Percentiles rank a stretch among this genome's conserved stretches.
phyloP scores from a whole-genome alignment of 1,140 invertebrate species.

The Cydia pomonella region DNA sequence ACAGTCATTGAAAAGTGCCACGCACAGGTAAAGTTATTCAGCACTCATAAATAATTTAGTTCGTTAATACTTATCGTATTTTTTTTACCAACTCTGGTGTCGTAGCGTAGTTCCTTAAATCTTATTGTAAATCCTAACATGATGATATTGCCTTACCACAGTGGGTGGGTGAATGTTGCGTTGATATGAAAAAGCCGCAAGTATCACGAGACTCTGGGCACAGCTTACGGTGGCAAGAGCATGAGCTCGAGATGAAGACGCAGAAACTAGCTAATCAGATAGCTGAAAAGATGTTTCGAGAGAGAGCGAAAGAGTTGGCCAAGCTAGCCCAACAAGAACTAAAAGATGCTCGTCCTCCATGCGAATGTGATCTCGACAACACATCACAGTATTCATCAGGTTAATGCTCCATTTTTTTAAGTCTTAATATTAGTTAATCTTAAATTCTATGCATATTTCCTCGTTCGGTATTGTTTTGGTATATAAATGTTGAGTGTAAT shows the following conservation, averaged over 20 bases:
- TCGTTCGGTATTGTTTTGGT: too few relatives aligned
- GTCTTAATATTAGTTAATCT: too few relatives aligned
- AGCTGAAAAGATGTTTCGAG: constrained; percentile 63
- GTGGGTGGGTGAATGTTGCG: constrained; percentile 67
- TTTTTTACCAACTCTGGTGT: neutral
- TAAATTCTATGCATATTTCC: too few relatives aligned
- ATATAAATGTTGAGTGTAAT: too few relatives aligned
- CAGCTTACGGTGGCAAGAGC: constrained; percentile 51
- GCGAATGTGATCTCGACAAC: constrained; percentile 50
- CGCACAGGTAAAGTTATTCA: constrained; percentile 54
- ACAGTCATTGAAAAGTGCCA: constrained; percentile 72
- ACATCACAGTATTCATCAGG: neutral
- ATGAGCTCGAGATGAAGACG: constrained; percentile 54
- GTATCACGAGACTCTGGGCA: constrained; percentile 36
- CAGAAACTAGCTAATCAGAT: constrained; percentile 60
- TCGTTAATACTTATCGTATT: too few relatives aligned
- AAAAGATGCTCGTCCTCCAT: constrained; percentile 54
- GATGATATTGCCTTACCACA: constrained; percentile 33
- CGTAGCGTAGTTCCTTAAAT: neutral
- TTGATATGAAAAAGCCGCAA: constrained; percentile 46
- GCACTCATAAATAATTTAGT: neutral
- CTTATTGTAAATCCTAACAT: neutral
- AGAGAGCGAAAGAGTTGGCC: constrained; percentile 57
- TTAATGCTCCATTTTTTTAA: neutral
- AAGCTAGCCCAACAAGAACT: constrained; percentile 53